phyloP scores from a whole-genome alignment of 1,140 invertebrate genomes.

The Bombus pyrosoma region DNA sequence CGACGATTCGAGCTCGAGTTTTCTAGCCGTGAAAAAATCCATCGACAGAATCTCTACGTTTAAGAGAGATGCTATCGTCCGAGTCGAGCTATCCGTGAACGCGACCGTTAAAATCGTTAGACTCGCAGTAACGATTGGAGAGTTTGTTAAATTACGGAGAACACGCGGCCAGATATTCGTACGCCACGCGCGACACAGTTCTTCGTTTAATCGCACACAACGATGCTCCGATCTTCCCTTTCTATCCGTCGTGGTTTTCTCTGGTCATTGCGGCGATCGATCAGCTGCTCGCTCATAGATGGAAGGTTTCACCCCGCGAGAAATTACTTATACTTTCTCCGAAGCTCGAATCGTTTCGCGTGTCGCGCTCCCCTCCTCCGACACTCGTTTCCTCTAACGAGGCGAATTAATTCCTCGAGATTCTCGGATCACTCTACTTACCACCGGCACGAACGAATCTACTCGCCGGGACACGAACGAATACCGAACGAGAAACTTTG shows the following conservation, averaged over 20 bases:
- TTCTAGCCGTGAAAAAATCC: neutral
- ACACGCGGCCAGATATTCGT: neutral
- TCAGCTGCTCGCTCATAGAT: constrained; percentile 8
- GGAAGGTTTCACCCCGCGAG: constrained; percentile 7
- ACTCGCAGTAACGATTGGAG: neutral
- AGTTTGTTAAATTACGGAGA: constrained; percentile 15
- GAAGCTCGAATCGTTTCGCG: neutral
- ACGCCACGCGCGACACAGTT: neutral
- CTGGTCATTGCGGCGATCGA: constrained; percentile 6
- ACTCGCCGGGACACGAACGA: neutral
- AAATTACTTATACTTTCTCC: constrained; percentile 13
- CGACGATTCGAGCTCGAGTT: neutral
- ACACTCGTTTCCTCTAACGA: neutral
- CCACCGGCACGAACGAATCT: too few relatives aligned
- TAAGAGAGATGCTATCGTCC: neutral
- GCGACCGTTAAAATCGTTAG: too few relatives aligned
- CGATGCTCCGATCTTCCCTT: neutral
- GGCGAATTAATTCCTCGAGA: neutral
- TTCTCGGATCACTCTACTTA: neutral
- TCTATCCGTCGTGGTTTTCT: constrained; percentile 11
- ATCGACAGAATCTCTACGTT: neutral
- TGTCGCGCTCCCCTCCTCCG: neutral
- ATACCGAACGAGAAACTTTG: too few relatives aligned
- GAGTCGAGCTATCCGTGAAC: neutral
- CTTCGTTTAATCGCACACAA: neutral